Percentiles rank a stretch among this genome's conserved stretches.
Evolutionary conservation across 2,113 vertebrate genomes (phyloP).

Genomic region (Melanerpes formicivorus): DNA sequence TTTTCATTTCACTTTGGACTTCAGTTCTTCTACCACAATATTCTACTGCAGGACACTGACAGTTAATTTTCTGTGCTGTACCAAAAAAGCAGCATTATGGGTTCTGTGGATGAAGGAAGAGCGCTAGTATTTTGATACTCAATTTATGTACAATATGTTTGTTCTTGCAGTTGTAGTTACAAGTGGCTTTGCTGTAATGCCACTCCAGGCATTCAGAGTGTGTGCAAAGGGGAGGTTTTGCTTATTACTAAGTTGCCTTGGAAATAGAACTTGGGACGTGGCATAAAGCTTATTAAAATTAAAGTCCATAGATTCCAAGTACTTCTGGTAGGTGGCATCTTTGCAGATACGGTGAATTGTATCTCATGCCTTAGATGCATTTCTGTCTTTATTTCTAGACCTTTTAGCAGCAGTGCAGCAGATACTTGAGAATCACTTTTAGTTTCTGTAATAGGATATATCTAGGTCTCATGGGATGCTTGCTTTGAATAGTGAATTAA

Average conservation of each 20-base stretch:
- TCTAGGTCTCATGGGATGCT: not conserved
- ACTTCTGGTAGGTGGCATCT: not conserved
- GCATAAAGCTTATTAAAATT: not conserved
- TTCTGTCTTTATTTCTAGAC: not conserved
- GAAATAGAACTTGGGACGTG: not conserved
- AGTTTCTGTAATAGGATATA: not conserved
- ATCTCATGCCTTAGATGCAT: not conserved
- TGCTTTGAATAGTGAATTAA: conserved; percentile 12
- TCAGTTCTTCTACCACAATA: not conserved
- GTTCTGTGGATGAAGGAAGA: not conserved
- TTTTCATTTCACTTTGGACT: not conserved
- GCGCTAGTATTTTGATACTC: not conserved
- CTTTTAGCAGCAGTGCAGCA: not conserved
- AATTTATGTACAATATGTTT: not conserved
- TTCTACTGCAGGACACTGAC: not conserved
- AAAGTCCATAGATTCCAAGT: not conserved
- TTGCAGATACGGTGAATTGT: not conserved
- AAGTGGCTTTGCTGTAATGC: not conserved
- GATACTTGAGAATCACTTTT: not conserved
- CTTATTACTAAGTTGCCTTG: not conserved
- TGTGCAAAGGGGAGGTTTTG: not conserved
- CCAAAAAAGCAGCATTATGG: not conserved
- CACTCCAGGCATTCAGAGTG: not conserved
- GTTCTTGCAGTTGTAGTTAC: not conserved
- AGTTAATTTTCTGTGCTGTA: not conserved